A percentile compares a stretch with the other conserved stretches of the same genome.
Evolutionary conservation across 2,113 vertebrate genomes (phyloP).

Genomic region (Dolichallabes microphthalmus): DNA sequence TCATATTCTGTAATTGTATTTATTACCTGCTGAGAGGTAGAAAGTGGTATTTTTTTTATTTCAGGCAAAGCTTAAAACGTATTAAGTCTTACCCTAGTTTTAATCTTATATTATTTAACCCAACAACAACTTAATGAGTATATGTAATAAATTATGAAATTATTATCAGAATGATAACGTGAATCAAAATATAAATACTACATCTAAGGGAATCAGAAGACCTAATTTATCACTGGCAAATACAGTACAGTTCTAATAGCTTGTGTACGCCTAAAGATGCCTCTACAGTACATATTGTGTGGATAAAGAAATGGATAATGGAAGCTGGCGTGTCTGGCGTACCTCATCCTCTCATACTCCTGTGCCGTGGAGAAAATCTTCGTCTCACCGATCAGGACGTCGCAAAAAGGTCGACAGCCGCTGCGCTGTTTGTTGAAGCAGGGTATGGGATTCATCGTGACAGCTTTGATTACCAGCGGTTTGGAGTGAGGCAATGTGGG

Average conservation of each 20-base stretch:
- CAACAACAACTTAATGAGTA: neutral
- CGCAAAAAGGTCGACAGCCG: constrained; percentile 95
- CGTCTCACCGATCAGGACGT: constrained; percentile 93
- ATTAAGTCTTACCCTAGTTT: neutral
- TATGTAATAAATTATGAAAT: neutral
- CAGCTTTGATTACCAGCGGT: constrained; percentile 84
- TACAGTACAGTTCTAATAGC: neutral
- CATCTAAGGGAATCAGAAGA: neutral
- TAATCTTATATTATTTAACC: neutral
- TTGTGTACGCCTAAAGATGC: neutral
- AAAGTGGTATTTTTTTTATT: neutral
- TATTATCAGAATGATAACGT: neutral
- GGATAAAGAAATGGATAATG: neutral
- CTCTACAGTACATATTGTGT: neutral
- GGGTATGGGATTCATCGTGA: constrained; percentile 89
- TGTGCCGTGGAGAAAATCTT: constrained; percentile 91
- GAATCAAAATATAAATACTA: neutral
- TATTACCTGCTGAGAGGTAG: neutral
- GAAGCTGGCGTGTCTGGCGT: neutral
- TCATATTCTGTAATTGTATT: neutral
- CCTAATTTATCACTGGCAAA: neutral
- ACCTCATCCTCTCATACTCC: constrained; percentile 98
- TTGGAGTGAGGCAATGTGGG: constrained; percentile 90
- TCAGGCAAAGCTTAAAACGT: neutral
- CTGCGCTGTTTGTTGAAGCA: constrained; percentile 98